Evolutionary conservation across 92 coral and sea anemone species (phyloP).

Genomic region (Umimayanthus kanabou): DNA sequence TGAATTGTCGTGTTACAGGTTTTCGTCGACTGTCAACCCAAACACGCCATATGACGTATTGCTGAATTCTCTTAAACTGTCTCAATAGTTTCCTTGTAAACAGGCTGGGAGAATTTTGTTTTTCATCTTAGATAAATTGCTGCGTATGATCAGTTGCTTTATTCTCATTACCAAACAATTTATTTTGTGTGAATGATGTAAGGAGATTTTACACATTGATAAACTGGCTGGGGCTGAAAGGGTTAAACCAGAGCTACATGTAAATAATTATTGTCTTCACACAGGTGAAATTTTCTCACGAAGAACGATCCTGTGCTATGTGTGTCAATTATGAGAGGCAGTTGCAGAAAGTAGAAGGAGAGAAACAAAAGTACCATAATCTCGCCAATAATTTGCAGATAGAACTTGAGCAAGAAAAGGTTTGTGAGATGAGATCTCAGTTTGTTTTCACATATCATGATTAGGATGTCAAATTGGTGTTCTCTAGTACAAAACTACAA

Average conservation of each 20-base stretch:
- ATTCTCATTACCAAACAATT: no score
- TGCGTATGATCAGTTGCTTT: no score
- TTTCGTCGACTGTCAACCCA: no score
- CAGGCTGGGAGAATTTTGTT: no score
- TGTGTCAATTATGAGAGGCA: slow-evolving; percentile 94
- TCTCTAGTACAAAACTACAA: not conserved
- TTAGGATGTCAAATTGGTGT: no score
- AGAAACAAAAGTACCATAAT: slow-evolving; percentile 82
- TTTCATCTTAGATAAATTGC: no score
- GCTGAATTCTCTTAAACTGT: no score
- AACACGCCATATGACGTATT: no score
- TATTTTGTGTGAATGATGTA: no score
- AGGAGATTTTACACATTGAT: no score
- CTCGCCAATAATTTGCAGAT: slow-evolving; percentile 74
- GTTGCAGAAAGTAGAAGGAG: slow-evolving; percentile 86
- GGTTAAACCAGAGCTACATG: not conserved
- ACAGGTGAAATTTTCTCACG: slow-evolving; percentile 93
- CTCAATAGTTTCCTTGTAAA: no score
- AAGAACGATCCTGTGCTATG: slow-evolving; percentile 93
- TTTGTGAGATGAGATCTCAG: slow-evolving; percentile 15
- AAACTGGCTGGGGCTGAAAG: no score
- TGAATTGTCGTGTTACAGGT: not conserved
- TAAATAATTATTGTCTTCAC: not conserved
- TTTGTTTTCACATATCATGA: not conserved
- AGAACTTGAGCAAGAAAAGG: slow-evolving; percentile 93